Base-by-base conservation (phyloP, 2,888 invertebrate genomes). In the Apotomis turbidana region DNA sequence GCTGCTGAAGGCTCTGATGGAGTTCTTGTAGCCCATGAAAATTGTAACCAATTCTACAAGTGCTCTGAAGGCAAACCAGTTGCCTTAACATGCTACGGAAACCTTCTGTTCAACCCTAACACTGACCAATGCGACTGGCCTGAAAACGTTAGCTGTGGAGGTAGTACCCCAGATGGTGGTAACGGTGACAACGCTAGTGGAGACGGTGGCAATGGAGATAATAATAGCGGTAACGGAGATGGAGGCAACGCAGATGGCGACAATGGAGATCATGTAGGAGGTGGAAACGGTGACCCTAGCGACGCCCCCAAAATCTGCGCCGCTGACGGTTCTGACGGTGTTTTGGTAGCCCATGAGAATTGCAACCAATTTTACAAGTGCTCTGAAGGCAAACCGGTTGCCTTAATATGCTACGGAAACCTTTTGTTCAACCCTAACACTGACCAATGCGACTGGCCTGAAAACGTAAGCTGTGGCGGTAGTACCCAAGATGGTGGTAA, bases 1-100 rank as follows among this genome's bases (percentile, higher is more conserved):
- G 78, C 80, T 15, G 73, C 74, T 67, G 74, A 77, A 66, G 79
- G 55, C 8, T 81, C 84, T 10, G 78, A 82, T 3, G 77, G 76
- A 36, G 70, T 78, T 4, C 64, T 84, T 3, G 74, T 86, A 27
- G 81, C 79, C 5, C 85, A 86, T 70, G 81, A 85, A 70, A 80
- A 84, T 64, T 87, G 86, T 70, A 81, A 82, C 46, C 77, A 83
- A 61, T 85, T 81, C 62, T 85, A 85, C 63, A 78, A 76, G 62
- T 85, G 85, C 64, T 55, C 73, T 27, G 60, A 76, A 49, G 84
- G 83, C 0, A 27, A 44, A 70, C 80, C 85, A 13, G 61, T 81
- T 10, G 76, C 75, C 0, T 3, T 76, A 0, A 66, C 13, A 4
- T 84, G 84, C 62, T 73, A 75, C 0, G 63, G 13, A 4, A 74